Evolutionary conservation across 2,888 invertebrate genomes (phyloP).

Genomic region (Adela reaumurella): DNA sequence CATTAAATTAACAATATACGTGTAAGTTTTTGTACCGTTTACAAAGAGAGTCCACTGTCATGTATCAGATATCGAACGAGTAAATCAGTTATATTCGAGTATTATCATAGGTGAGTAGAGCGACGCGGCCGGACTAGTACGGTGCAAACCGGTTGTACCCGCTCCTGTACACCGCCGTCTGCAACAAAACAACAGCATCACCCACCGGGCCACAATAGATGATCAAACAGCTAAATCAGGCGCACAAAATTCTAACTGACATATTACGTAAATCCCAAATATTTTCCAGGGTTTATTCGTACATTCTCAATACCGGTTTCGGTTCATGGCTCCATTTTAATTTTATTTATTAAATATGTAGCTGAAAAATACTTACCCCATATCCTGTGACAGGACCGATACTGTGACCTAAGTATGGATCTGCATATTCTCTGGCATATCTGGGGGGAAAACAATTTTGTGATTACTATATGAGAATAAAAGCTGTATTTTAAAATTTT

Average conservation of each 20-base stretch:
- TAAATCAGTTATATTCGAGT: conserved; percentile 39
- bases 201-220: no score
- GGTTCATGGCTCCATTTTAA: no score
- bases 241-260: no score
- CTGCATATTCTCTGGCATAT: conserved; percentile 87
- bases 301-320: no score
- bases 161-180: conserved; percentile 92
- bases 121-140: conserved; percentile 60
- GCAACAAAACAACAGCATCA: conserved; percentile 24
- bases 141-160: conserved; percentile 94
- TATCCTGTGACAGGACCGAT: conserved; percentile 97
- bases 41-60: conserved; percentile 57
- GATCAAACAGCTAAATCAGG: no score
- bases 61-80: conserved; percentile 23
- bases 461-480: no score
- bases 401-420: conserved; percentile 92
- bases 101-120: conserved; percentile 21
- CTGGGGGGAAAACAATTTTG: conserved; percentile 38
- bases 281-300: no score
- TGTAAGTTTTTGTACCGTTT: conserved; percentile 51
- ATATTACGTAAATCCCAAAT: no score
- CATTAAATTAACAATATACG: conserved; percentile 39
- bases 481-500: no score
- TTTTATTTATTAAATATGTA: no score
- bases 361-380: conserved; percentile 74